Conservation (phyloP, 2,888 invertebrate species). For the Agriopis marginaria region DNA sequence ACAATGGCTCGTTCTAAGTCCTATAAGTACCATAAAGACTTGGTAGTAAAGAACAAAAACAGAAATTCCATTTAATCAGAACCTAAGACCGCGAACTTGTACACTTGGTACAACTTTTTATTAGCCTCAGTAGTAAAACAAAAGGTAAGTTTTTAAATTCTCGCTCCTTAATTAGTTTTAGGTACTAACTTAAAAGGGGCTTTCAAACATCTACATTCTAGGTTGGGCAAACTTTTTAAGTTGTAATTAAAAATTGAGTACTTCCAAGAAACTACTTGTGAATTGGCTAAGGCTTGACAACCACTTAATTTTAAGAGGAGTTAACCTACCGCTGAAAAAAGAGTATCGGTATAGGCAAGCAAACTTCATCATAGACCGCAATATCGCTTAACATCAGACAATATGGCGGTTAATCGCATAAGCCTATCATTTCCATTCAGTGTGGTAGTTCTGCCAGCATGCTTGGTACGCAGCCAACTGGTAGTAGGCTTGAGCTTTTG, state of each 20-base stretch:
- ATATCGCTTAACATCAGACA: no score
- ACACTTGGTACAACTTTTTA: constrained; percentile 22
- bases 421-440: no score
- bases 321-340: neutral
- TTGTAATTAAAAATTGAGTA: constrained; percentile 27
- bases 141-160: constrained; percentile 26
- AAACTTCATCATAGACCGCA: no score
- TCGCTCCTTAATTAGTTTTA: constrained; percentile 30
- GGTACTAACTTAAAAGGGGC: constrained; percentile 16
- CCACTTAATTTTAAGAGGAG: constrained; percentile 5
- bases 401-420: no score
- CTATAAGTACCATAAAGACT: neutral
- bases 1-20: no score
- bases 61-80: constrained; percentile 17
- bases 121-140: constrained; percentile 27
- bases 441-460: no score
- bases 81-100: constrained; percentile 7
- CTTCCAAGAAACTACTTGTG: constrained; percentile 13
- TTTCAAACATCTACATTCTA: constrained; percentile 27
- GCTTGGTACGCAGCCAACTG: no score
- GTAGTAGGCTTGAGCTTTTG: no score
- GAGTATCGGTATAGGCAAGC: neutral
- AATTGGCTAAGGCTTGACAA: constrained; percentile 13
- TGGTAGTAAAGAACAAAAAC: constrained; percentile 6
- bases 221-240: constrained; percentile 35